Conservation (phyloP, 2,113 vertebrate species). For the Melanocharis versteri region DNA sequence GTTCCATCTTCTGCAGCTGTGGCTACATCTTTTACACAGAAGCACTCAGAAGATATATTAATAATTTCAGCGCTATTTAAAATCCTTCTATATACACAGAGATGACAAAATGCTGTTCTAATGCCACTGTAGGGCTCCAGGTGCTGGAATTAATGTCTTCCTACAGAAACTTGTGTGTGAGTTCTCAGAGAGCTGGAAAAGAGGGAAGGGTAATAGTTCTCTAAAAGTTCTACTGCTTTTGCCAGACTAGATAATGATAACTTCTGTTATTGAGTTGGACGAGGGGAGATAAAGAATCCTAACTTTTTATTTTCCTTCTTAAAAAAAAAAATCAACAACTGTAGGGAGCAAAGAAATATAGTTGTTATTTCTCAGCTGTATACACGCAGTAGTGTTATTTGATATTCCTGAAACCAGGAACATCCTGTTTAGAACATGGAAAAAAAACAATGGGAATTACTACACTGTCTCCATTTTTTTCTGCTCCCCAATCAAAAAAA, state of each 20-base stretch:
- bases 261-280: neutral
- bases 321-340: neutral
- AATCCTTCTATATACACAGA: neutral
- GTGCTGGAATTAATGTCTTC: neutral
- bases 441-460: conserved; percentile 1
- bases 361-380: neutral
- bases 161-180: neutral
- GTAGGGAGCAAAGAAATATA: neutral
- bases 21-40: neutral
- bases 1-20: neutral
- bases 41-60: neutral
- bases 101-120: neutral
- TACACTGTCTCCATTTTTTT: neutral
- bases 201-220: neutral
- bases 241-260: neutral
- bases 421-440: neutral
- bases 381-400: neutral
- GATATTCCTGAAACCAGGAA: conserved; percentile 21
- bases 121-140: neutral
- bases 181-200: neutral
- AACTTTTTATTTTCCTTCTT: neutral
- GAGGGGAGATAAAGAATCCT: neutral
- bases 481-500: conserved; percentile 11
- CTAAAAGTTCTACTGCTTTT: neutral
- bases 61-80: neutral